Percentiles rank a stretch among this genome's conserved stretches.
These are phyloP conservation scores for Aeoliscus strigatus DNA, from an alignment of 2,797 vertebrate genomes.

Conservation along the genomic window DNA sequence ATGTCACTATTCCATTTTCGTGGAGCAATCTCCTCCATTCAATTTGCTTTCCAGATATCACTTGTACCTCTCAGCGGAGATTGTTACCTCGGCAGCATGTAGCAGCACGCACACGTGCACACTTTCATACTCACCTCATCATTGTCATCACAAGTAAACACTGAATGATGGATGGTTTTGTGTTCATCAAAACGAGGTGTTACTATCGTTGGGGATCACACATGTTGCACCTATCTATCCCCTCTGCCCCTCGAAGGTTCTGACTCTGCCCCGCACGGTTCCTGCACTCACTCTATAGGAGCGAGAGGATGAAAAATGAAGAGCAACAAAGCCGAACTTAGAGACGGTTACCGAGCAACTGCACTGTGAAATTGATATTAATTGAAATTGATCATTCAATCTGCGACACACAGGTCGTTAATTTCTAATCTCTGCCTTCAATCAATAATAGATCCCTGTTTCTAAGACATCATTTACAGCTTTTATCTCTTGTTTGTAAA, in stretches of 20 bases:
- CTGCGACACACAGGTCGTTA: slow-evolving; percentile 73
- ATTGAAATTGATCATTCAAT: slow-evolving; percentile 78
- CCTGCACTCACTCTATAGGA: slow-evolving; percentile 8
- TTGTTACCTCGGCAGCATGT: slow-evolving; percentile 37
- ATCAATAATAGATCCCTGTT: slow-evolving; percentile 67
- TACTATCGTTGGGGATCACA: not conserved
- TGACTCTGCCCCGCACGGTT: slow-evolving; percentile 2
- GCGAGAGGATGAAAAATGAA: slow-evolving; percentile 59
- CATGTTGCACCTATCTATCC: too few species aligned
- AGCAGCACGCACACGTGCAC: slow-evolving; percentile 22
- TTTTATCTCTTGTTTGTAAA: slow-evolving; percentile 61
- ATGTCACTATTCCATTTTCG: slow-evolving; percentile 57
- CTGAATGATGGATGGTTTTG: slow-evolving; percentile 58
- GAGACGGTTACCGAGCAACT: slow-evolving; percentile 58
- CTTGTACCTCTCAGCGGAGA: slow-evolving; percentile 46
- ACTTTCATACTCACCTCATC: slow-evolving; percentile 30
- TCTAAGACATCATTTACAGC: slow-evolving; percentile 45
- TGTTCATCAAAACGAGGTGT: not conserved
- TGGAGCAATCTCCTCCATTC: slow-evolving; percentile 56
- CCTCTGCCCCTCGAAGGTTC: slow-evolving; percentile 8
- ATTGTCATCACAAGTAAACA: slow-evolving; percentile 52
- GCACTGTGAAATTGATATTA: slow-evolving; percentile 72
- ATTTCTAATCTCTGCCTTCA: slow-evolving; percentile 71
- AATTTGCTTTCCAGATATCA: slow-evolving; percentile 66
- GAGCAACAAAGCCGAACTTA: slow-evolving; percentile 38